Base-by-base conservation (phyloP, 2,797 vertebrate species). In the Anableps anableps region DNA sequence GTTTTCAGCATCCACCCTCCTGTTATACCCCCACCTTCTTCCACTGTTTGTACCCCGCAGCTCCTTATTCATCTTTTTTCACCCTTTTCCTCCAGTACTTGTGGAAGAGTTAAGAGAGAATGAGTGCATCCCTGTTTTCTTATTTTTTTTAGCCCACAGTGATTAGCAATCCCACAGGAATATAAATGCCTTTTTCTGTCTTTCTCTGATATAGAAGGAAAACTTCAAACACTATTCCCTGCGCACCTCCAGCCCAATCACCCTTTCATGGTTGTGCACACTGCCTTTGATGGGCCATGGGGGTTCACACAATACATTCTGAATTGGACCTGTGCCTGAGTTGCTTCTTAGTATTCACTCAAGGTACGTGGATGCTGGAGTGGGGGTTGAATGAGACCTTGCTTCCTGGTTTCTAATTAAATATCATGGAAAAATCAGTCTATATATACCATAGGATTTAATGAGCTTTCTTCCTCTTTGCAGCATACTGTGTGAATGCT, bases 221-320 rank as follows among this genome's bases (percentile, higher is more conserved):
- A 92, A 94, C 94, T 95, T 95, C 94, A 95, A 95, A 96, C 93
- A 92, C 89, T 85, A 90, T 93, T 95, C 93, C 94, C 88, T 86
- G 91, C 80, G 84, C 92, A 93, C 93, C 88, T 91, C 91, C 79
- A 94, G 94, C 89, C 94, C 92, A 90, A 93, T 94, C 93, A 93
- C 88, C 91, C 93, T 94, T 85, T 92, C 91, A 87, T 83, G 80
- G 85, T 93, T 62, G 82, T 90, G 92, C 91, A 89, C 91, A 79
- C 90, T 85, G 92, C 93, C 92, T 94, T 94, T 95, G 94, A 94
- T 93, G 90, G 91, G 90, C 90, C 90, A 88, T 82, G 91, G 90
- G 94, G 91, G 94, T 92, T 95, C 94, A 94, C 87, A 89, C 92
- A 84, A 93, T 94, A 93, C 94, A 92, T 94, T 92, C 92, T 93